phyloP scores from a whole-genome alignment of 2,113 vertebrate species.

The Mesitornis unicolor region DNA sequence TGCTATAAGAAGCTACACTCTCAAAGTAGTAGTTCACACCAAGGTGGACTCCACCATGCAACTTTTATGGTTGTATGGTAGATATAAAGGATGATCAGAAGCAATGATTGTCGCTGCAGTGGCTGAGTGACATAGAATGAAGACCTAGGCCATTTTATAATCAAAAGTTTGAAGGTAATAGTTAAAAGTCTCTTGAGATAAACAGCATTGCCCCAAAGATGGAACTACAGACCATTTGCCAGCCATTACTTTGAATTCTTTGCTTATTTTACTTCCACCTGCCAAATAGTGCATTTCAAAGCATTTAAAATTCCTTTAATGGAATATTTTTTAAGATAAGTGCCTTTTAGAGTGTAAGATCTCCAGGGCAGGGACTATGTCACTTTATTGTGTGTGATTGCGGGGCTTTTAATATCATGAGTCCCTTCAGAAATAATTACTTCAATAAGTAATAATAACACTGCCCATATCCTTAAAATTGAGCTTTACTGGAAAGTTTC shows the following conservation, averaged over 20 bases:
- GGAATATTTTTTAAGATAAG: constrained; percentile 1
- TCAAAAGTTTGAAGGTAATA: neutral
- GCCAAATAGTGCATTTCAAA: neutral
- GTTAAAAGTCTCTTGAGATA: neutral
- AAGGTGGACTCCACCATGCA: neutral
- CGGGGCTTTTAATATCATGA: neutral
- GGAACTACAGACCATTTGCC: neutral
- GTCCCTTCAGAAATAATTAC: neutral
- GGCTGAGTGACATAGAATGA: neutral
- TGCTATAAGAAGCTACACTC: neutral
- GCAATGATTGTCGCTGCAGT: neutral
- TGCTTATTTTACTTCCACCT: neutral
- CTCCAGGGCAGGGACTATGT: neutral
- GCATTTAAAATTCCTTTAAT: constrained; percentile 6
- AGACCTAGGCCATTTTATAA: neutral
- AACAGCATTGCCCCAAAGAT: neutral
- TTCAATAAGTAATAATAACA: neutral
- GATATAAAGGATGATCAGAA: neutral
- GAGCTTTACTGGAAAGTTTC: neutral
- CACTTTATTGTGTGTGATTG: neutral
- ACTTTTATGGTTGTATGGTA: neutral
- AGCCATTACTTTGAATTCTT: neutral
- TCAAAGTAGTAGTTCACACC: neutral
- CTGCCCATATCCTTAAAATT: neutral
- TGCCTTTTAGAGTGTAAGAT: neutral